phyloP scores from a whole-genome alignment of 2,113 vertebrate species.

The Ia io region DNA sequence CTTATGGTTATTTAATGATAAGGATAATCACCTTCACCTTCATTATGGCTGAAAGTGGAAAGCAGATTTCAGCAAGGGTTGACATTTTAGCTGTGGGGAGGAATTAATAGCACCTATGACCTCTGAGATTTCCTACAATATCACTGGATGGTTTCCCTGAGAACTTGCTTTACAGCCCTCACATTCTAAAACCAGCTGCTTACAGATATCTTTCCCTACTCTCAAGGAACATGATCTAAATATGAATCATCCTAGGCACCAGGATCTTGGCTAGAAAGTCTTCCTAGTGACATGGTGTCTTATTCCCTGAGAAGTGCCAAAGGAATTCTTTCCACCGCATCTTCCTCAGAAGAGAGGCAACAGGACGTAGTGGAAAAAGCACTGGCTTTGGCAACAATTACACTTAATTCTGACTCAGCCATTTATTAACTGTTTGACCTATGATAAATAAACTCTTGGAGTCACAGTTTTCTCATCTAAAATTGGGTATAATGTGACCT shows the following conservation, averaged over 20 bases:
- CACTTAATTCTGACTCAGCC: slow-evolving; percentile 28
- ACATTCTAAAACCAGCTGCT: slow-evolving; percentile 66
- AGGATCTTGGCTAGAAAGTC: slow-evolving; percentile 61
- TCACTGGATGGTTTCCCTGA: slow-evolving; percentile 48
- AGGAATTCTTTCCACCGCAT: slow-evolving; percentile 63
- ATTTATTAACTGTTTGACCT: neutral
- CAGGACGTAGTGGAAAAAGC: neutral
- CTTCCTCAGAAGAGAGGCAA: slow-evolving; percentile 45
- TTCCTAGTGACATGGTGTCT: slow-evolving; percentile 64
- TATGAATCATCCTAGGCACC: slow-evolving; percentile 61
- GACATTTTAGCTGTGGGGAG: slow-evolving; percentile 32
- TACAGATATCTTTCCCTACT: slow-evolving; percentile 62
- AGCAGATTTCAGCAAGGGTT: slow-evolving; percentile 14
- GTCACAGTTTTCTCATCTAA: slow-evolving; percentile 18
- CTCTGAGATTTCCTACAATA: slow-evolving; percentile 44
- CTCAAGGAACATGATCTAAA: slow-evolving; percentile 78
- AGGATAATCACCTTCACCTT: neutral
- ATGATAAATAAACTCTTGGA: neutral
- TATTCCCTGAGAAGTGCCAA: slow-evolving; percentile 46
- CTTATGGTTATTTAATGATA: neutral
- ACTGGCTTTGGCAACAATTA: neutral
- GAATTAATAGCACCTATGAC: slow-evolving; percentile 41
- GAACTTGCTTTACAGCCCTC: slow-evolving; percentile 40
- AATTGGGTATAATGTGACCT: neutral
- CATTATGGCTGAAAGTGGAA: neutral